Evolutionary conservation across 2,113 vertebrate genomes (phyloP).

Genomic region (Nibea coibor): DNA sequence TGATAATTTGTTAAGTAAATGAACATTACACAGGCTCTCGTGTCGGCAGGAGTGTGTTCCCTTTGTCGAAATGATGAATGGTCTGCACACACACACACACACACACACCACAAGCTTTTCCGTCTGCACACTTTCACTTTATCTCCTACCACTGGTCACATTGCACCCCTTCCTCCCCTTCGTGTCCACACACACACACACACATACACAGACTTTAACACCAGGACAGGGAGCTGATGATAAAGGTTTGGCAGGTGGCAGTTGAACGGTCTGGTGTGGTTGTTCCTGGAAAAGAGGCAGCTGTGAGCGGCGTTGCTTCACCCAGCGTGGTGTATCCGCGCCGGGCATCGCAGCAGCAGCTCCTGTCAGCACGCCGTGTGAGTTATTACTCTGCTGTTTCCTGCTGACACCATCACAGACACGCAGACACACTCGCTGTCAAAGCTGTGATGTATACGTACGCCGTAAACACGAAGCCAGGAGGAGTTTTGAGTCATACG

Average conservation of each 20-base stretch:
- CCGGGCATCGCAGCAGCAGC: slow-evolving; percentile 48
- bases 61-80: slow-evolving; percentile 17
- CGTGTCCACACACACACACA: background rate
- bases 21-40: background rate
- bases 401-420: slow-evolving; percentile 43
- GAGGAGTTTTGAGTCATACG: background rate
- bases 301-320: slow-evolving; percentile 19
- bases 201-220: background rate
- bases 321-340: slow-evolving; percentile 46
- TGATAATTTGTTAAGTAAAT: slow-evolving; percentile 50
- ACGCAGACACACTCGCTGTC: slow-evolving; percentile 33
- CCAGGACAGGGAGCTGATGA: slow-evolving; percentile 49
- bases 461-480: background rate
- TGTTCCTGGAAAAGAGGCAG: slow-evolving; percentile 55
- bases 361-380: slow-evolving; percentile 55
- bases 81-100: background rate
- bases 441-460: slow-evolving; percentile 23
- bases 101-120: slow-evolving; percentile 14
- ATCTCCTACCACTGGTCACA: slow-evolving; percentile 17
- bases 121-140: slow-evolving; percentile 1
- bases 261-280: slow-evolving; percentile 70
- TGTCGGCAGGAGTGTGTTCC: slow-evolving; percentile 6
- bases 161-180: background rate
- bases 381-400: slow-evolving; percentile 72
- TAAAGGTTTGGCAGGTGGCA: slow-evolving; percentile 70